These are phyloP conservation scores for Lipotes vexillifer DNA, from an alignment of 2,113 vertebrate genomes.

Conservation along the genomic window DNA sequence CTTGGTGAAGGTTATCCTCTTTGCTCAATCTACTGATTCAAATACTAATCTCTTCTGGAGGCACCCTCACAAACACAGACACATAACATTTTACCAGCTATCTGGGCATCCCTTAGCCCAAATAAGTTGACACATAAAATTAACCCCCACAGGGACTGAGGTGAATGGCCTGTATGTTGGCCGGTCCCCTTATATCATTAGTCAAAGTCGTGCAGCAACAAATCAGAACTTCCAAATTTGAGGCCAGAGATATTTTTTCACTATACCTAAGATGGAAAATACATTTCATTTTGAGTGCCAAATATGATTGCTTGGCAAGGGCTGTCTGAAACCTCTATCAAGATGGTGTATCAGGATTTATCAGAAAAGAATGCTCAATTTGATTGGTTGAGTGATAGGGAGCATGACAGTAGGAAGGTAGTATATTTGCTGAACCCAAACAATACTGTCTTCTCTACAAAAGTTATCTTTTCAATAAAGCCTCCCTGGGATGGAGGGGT, in stretches of 20 bases:
- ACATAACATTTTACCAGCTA: neutral
- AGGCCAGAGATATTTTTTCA: neutral
- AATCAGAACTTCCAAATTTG: neutral
- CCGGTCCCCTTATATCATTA: neutral
- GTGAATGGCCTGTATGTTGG: neutral
- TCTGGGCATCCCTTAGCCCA: neutral
- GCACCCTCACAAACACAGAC: neutral
- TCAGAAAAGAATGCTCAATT: neutral
- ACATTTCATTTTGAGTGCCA: neutral
- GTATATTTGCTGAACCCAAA: neutral
- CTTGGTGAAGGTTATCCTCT: neutral
- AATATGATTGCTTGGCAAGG: neutral
- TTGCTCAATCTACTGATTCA: neutral
- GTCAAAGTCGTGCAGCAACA: neutral
- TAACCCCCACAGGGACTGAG: neutral
- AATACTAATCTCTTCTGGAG: neutral
- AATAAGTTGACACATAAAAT: neutral
- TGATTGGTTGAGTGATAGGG: neutral
- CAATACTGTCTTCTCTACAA: neutral
- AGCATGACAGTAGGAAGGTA: neutral
- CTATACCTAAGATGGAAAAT: neutral
- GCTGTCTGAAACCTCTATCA: neutral
- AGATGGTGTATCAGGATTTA: neutral
- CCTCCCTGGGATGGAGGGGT: neutral
- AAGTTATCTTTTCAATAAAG: neutral